Conservation (phyloP, 2,113 vertebrate genomes). For the human region DNA sequence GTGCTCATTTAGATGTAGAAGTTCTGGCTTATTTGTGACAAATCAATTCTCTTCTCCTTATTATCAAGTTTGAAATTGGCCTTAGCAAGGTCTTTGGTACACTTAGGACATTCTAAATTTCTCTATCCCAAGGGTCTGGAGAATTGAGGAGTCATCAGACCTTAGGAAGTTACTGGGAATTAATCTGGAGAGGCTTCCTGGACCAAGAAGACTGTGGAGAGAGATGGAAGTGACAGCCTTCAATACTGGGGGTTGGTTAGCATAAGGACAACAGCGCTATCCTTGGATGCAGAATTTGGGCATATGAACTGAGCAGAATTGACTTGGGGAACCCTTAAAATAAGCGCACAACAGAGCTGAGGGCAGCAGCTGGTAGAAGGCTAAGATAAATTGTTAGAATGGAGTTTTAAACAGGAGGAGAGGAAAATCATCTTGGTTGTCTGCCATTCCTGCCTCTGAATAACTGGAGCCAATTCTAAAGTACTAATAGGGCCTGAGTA, state of each 20-base stretch:
- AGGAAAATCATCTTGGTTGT: neutral
- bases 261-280: neutral
- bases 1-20: neutral
- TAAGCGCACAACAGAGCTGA: neutral
- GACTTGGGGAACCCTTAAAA: neutral
- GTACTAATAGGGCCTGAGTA: neutral
- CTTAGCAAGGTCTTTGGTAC: neutral
- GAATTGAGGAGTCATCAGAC: neutral
- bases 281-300: neutral
- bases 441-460: neutral
- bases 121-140: neutral
- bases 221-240: neutral
- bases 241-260: neutral
- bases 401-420: conserved; percentile 11
- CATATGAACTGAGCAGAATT: neutral
- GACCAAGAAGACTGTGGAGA: neutral
- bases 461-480: neutral
- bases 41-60: neutral
- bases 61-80: neutral
- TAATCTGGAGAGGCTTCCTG: neutral
- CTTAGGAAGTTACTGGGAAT: neutral
- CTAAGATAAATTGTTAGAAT: neutral
- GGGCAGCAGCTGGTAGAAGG: neutral
- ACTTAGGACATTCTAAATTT: neutral
- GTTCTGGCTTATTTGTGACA: neutral